Base-by-base conservation (phyloP, 2,113 vertebrate species). In the Chionomys nivalis region DNA sequence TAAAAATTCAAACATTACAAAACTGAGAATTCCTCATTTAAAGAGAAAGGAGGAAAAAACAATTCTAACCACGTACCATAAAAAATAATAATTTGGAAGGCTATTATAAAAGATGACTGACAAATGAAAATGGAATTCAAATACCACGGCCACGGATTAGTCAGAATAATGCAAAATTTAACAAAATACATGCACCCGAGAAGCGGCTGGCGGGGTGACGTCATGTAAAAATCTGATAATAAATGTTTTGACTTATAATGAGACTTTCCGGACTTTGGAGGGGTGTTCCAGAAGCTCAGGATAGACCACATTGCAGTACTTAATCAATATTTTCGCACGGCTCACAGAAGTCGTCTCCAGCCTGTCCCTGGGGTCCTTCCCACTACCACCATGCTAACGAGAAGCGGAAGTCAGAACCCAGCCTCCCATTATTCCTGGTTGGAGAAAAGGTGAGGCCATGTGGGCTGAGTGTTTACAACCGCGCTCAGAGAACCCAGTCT, bases 71-170 rank as follows among this genome's bases (percentile, higher is more conserved):
- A 81, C 0, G 0, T 89, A 81, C 31, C 68, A 97, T 70, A 90
- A 96, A 97, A 97, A 96, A 97, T 83, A 97, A 85, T 97, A 87
- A 95, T 96, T 96, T 88, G 72, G 68, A 92, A 96, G 89, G 42
- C 63, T 92, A 96, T 89, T 95, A 93, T 76, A 90, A 95, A 96
- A 96, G 81, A 96, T 77, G 91, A 94, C 89, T 95, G 96, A 96
- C 96, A 95, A 96, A 96, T 76, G 87, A 93, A 97, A 98, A 97
- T 77, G 91, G 63, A 91, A 97, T 96, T 96, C 94, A 89, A 97
- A 95, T 12, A 87, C 87, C 70, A 85, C 0, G 0, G 73, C 23
- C 55, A 58, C 92, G 93, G 92, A 97, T 92, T 85, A 94, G 94
- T 95, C 73, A 96, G 91, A 91, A 94, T 91, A 96, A 95, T 93